Conservation (phyloP, 2,888 invertebrate genomes). For the Rhagium mordax region DNA sequence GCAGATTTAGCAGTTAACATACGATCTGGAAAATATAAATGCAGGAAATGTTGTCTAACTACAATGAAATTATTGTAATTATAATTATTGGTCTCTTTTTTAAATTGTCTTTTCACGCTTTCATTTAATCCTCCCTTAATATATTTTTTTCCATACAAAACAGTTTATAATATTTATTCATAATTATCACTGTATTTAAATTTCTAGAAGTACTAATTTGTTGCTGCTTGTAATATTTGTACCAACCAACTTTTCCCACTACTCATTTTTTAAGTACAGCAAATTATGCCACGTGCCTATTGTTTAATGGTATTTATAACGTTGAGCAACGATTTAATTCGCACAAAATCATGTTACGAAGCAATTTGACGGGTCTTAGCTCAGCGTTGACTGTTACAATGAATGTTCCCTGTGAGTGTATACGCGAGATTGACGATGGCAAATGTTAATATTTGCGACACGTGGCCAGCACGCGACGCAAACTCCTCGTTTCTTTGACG, state of each 20-base stretch:
- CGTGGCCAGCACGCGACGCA: slow-evolving; percentile 51
- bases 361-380: slow-evolving; percentile 62
- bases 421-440: slow-evolving; percentile 44
- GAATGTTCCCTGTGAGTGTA: slow-evolving; percentile 35
- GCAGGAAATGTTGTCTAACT: not conserved
- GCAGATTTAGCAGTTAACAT: not conserved
- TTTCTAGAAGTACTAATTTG: too few relatives aligned
- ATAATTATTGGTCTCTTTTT: too few relatives aligned
- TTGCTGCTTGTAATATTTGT: not conserved
- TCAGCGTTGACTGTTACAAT: slow-evolving; percentile 30
- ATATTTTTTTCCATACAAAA: too few relatives aligned
- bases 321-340: slow-evolving; percentile 56
- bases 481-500: slow-evolving; percentile 36
- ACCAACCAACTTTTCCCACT: too few relatives aligned
- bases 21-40: not conserved
- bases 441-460: slow-evolving; percentile 63
- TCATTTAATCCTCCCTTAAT: too few relatives aligned
- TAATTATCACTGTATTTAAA: too few relatives aligned
- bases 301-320: slow-evolving; percentile 56
- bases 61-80: too few relatives aligned
- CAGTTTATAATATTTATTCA: too few relatives aligned
- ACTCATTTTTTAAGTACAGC: slow-evolving; percentile 32
- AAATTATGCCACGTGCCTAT: slow-evolving; percentile 57
- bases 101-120: too few relatives aligned
- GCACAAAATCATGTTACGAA: slow-evolving; percentile 58